phyloP scores from a whole-genome alignment of 2,888 invertebrate species.

The Acanthopleura granulata region DNA sequence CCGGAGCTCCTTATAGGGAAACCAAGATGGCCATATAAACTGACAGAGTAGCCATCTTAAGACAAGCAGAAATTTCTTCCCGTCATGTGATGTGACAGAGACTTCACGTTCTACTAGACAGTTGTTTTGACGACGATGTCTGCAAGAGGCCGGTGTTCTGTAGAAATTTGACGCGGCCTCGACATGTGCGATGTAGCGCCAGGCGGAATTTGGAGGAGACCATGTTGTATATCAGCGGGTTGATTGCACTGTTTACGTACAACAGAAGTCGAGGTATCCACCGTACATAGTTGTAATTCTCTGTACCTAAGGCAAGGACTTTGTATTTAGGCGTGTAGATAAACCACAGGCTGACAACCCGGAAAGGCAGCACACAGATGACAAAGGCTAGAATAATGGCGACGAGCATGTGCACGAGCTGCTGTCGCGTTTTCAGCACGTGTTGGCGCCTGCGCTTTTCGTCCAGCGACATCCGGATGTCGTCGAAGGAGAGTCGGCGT shows the following conservation, averaged over 20 bases:
- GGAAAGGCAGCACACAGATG: background rate
- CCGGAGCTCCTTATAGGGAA: too few relatives aligned
- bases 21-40: too few relatives aligned
- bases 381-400: background rate
- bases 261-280: background rate
- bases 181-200: background rate
- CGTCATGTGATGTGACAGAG: too few relatives aligned
- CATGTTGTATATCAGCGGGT: background rate
- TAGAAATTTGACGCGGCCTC: background rate
- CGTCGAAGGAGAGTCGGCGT: conserved; percentile 4
- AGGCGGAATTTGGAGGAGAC: background rate
- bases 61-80: too few relatives aligned
- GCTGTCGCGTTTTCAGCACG: background rate
- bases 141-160: background rate
- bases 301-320: background rate
- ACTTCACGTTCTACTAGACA: background rate
- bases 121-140: background rate
- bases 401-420: background rate
- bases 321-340: background rate
- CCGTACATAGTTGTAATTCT: background rate
- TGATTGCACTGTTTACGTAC: background rate
- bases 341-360: background rate
- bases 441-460: background rate
- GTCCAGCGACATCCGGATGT: background rate
- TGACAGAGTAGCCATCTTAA: too few relatives aligned